phyloP scores from a whole-genome alignment of 2,113 vertebrate genomes.

The Mungos mungo region DNA sequence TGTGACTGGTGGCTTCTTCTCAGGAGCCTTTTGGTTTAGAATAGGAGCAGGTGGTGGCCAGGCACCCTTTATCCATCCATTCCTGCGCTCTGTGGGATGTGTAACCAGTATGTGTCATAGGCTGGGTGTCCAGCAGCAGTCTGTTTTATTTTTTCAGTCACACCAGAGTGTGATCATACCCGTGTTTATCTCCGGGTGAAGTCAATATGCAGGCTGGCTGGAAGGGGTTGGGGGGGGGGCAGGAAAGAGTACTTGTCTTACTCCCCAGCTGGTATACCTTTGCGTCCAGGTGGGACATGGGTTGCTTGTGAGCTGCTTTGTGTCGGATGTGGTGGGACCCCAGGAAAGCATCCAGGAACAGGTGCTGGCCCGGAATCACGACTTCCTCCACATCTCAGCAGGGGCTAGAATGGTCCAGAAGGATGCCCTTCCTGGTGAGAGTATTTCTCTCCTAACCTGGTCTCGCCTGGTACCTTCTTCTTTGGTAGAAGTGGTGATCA shows the following conservation, averaged over 20 bases:
- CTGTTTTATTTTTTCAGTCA: not conserved
- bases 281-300: not conserved
- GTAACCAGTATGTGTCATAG: too few relatives aligned
- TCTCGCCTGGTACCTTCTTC: not conserved
- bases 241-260: not conserved
- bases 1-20: not conserved
- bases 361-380: rapidly evolving
- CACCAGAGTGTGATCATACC: too few relatives aligned
- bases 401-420: not conserved
- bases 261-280: not conserved
- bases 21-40: not conserved
- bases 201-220: not conserved
- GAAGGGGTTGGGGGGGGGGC: not conserved
- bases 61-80: not conserved
- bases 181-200: not conserved
- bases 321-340: not conserved
- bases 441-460: not conserved
- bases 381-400: rapidly evolving
- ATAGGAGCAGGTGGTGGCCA: not conserved
- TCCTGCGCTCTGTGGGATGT: not conserved
- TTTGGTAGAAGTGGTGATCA: not conserved
- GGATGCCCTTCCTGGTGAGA: not conserved
- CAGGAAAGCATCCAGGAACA: rapidly evolving
- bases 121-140: not conserved
- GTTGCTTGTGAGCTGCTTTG: not conserved